These are phyloP conservation scores for Hippocampus barbouri DNA, from an alignment of 2,113 vertebrate genomes.

Conservation along the genomic window DNA sequence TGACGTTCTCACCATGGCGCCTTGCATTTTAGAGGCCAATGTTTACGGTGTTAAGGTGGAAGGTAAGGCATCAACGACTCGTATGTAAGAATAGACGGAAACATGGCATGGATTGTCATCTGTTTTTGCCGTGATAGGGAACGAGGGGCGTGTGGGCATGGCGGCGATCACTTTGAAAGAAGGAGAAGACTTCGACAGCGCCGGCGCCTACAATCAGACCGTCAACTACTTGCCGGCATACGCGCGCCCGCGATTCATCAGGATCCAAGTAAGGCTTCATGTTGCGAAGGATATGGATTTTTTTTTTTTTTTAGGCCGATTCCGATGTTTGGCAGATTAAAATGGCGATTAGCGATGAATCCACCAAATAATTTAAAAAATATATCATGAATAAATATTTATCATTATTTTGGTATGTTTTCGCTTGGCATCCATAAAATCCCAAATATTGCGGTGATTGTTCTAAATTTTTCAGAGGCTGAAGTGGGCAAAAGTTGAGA, in stretches of 20 bases:
- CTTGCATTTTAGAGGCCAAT: slow-evolving; percentile 80
- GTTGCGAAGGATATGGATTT: not conserved
- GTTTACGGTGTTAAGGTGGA: slow-evolving; percentile 86
- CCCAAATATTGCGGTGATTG: no score
- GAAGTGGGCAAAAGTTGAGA: no score
- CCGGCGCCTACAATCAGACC: slow-evolving; percentile 65
- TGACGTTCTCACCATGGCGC: slow-evolving; percentile 63
- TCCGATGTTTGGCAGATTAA: no score
- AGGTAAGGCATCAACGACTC: slow-evolving; percentile 64
- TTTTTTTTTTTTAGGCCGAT: no score
- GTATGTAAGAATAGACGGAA: not conserved
- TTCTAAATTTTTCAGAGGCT: no score
- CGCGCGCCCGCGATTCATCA: slow-evolving; percentile 79
- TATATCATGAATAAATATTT: no score
- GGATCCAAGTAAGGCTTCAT: slow-evolving; percentile 75
- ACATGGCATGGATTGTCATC: no score
- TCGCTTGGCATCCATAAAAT: no score
- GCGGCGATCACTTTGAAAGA: slow-evolving; percentile 76
- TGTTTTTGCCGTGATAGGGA: slow-evolving; percentile 61
- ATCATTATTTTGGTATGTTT: no score
- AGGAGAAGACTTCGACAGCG: slow-evolving; percentile 71
- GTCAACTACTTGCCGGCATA: slow-evolving; percentile 75
- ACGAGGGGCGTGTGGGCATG: slow-evolving; percentile 88
- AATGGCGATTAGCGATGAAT: no score
- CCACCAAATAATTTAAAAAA: no score